Base-by-base conservation (phyloP, 1,140 invertebrate species). In the Heliconius himera region DNA sequence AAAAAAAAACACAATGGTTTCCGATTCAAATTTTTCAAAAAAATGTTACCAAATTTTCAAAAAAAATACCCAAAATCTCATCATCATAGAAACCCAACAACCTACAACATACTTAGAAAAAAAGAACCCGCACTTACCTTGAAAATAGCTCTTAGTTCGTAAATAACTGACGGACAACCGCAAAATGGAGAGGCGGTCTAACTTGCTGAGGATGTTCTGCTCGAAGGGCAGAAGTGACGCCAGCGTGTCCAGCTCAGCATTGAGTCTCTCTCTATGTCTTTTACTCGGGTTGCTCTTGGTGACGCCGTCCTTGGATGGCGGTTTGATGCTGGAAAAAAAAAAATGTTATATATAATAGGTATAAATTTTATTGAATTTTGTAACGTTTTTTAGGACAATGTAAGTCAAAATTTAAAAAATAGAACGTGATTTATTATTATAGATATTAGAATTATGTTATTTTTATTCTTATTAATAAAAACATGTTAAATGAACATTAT, bases 271-370 rank as follows among this genome's bases (percentile, higher is more conserved):
- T 33, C 99, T 96, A 95, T 99, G 99, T 33, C 99, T 95, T 94
- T 99, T 99, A 92, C 98, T 99, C 1, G 99, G 99, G 95, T 99
- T 99, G 89, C 98, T 99, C 93, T 99, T 99, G n/a, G 98, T 98
- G 86, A 99, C 98, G 79, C 98, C 97, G 94, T 99, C 98, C 95
- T 99, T 99, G 83, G 98, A 97, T 73, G 98, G 98, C 71, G 98
- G 98, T 94, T 99, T 99, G 87, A 99, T 96, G 93, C 98, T 99
- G 96, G 85, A n/a, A n/a, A n/a, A n/a, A n/a, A n/a, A n/a, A n/a
- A n/a, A n/a, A n/a, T n/a, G n/a, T n/a, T n/a, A n/a, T n/a, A n/a
- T n/a, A n/a, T n/a, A n/a, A n/a, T n/a, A 3, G 41, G 11, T 46
- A 16, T 36, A 8, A 36, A 8, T 46, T 46, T 16, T 46, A 46